These are phyloP conservation scores for Cossypha polioptera DNA, from an alignment of 2,797 vertebrate genomes.

Conservation along the genomic window DNA sequence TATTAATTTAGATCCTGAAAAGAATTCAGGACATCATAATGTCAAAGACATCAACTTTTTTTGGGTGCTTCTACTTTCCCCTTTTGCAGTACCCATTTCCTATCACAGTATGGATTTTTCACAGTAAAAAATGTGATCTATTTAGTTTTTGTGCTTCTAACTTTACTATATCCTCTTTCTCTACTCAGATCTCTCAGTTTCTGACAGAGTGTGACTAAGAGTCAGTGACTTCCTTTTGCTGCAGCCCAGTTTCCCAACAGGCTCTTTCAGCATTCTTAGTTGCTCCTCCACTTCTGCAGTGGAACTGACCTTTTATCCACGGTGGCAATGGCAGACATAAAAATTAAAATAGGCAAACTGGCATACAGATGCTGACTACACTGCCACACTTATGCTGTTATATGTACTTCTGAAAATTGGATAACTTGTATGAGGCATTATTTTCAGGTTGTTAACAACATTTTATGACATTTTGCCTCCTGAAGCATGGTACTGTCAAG, in stretches of 20 bases:
- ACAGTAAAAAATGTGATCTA: accelerated
- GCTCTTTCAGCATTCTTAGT: background rate
- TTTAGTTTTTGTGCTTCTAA: background rate
- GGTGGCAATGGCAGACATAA: background rate
- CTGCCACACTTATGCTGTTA: background rate
- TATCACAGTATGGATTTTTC: background rate
- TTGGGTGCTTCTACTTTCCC: background rate
- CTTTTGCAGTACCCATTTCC: background rate
- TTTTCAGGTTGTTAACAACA: background rate
- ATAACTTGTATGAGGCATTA: background rate
- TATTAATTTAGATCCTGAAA: background rate
- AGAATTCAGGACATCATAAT: background rate
- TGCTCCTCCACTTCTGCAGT: background rate
- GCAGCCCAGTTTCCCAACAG: background rate
- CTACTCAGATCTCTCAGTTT: background rate
- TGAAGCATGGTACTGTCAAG: background rate
- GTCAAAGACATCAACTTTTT: background rate
- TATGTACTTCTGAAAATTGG: background rate
- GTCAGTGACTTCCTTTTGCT: background rate
- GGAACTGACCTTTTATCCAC: background rate
- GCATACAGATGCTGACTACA: background rate
- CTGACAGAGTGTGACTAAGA: background rate
- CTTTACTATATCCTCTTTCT: background rate
- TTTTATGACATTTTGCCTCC: background rate
- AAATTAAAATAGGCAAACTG: background rate